Conservation (phyloP, 2,113 vertebrate genomes). For the Prolemur simus region DNA sequence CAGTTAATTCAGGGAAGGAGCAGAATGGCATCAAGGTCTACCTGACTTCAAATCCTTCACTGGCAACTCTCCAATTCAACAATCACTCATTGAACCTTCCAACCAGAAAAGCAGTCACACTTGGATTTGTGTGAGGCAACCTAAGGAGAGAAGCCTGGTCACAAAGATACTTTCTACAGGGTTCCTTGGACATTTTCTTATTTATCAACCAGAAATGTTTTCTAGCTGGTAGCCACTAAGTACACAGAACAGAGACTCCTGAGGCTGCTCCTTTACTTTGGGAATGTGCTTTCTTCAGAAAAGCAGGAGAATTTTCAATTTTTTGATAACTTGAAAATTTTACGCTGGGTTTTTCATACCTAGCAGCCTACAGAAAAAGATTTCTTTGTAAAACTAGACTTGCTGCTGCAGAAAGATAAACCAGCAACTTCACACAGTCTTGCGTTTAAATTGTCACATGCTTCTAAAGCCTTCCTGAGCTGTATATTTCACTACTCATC, state of each 20-base stretch:
- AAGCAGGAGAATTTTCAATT: slow-evolving; percentile 11
- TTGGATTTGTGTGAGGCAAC: background rate
- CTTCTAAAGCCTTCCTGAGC: background rate
- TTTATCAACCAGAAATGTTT: background rate
- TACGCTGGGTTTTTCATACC: background rate
- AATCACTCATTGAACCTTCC: background rate
- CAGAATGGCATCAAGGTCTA: background rate
- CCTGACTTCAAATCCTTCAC: background rate
- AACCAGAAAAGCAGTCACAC: background rate
- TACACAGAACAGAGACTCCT: background rate
- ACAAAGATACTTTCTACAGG: background rate
- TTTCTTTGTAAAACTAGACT: slow-evolving; percentile 8
- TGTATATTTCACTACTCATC: background rate
- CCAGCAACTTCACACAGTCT: background rate
- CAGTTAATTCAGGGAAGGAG: background rate
- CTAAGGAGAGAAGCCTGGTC: background rate
- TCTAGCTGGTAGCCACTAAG: background rate
- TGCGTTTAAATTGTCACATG: background rate
- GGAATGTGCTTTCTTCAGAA: slow-evolving; percentile 19
- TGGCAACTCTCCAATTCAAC: background rate
- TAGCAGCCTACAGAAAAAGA: background rate
- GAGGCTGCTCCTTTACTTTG: background rate
- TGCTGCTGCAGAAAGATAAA: background rate
- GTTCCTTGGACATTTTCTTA: background rate
- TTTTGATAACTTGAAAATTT: slow-evolving; percentile 2